These are phyloP conservation scores for Ciconia nigra DNA, from an alignment of 2,797 vertebrate species.

Conservation along the genomic window DNA sequence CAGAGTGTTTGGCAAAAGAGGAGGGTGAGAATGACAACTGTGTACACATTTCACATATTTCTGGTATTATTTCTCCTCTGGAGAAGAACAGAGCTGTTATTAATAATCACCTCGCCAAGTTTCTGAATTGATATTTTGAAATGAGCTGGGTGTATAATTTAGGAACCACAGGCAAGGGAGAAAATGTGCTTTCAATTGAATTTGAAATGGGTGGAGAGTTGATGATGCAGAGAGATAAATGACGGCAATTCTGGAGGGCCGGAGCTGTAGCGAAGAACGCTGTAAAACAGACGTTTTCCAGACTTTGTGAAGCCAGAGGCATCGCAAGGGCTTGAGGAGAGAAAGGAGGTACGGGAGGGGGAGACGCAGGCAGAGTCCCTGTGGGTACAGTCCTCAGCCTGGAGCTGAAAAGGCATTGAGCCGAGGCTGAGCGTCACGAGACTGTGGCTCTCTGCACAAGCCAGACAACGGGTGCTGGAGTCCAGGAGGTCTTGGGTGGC, in stretches of 20 bases:
- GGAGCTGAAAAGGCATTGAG: neutral
- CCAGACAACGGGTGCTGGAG: neutral
- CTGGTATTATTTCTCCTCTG: conserved; percentile 18
- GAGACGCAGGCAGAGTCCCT: neutral
- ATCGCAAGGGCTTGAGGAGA: neutral
- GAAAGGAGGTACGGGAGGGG: neutral
- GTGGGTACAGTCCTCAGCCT: neutral
- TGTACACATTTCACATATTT: conserved; percentile 55
- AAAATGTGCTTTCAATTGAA: conserved; percentile 43
- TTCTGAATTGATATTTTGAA: conserved; percentile 49
- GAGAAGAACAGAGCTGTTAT: conserved; percentile 43
- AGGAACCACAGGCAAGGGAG: conserved; percentile 3
- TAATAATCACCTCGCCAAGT: conserved; percentile 56
- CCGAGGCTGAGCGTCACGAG: neutral
- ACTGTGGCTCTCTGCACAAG: neutral
- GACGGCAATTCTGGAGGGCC: neutral
- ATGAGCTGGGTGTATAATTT: conserved; percentile 24
- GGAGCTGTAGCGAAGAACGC: neutral
- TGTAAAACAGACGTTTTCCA: neutral
- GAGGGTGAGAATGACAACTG: conserved; percentile 32
- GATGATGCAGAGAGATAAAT: conserved; percentile 15
- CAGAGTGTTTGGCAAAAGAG: conserved; percentile 18
- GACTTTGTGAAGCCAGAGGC: neutral
- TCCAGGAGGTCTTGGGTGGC: rapidly evolving
- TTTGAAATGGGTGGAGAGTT: conserved; percentile 14